Evolutionary conservation across 2,113 vertebrate genomes (phyloP), one percentile per base, ranked within the genome.

Genomic region (Tyrannus savana): DNA sequence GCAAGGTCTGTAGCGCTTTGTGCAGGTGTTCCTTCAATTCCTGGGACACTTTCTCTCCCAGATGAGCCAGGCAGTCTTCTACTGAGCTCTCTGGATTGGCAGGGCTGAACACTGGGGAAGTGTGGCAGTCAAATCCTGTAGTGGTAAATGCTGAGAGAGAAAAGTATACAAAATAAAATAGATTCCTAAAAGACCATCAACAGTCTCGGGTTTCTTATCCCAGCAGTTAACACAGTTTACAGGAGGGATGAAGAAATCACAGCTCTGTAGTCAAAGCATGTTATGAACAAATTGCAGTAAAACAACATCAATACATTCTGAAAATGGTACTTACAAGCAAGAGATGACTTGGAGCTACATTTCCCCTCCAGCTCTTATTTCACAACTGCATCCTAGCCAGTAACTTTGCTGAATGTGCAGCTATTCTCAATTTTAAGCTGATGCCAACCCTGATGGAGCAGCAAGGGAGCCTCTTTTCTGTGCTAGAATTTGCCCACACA

Each of bases 21-120:
- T 96, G 91, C 85, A 99, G 97, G 58, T 98, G 97, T 44, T 98
- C 96, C 84, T 97, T 98, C 77, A 99, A 89, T 41, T 99, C 98
- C 41, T 75, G 95, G 53, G 95, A 96, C 73, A 99, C 97, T 22
- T 97, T 97, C 69, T 99, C 98, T 62, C 98, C 99, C 7, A 99
- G 22, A 44, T 98, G 98, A 75, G 98, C 98, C 59, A 99, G 97
- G 94, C 98, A 99, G 88, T 99, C 99, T 96, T 99, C 99, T 77
- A 99, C 97, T 2, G 99, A 98, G 93, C 96, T 98, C 87, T 99
- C 99, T 7, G 99, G 98, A 93, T 98, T 98, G 44, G 97, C 97
- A 44, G 99, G 99, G 96, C 97, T 98, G 97, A 99, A 99, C 93
- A 99, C 99, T 12, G 98, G 98, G 18, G 99, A 99, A 5, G 98